Conservation (phyloP, 2,797 vertebrate genomes). For the Diplodus puntazzo region DNA sequence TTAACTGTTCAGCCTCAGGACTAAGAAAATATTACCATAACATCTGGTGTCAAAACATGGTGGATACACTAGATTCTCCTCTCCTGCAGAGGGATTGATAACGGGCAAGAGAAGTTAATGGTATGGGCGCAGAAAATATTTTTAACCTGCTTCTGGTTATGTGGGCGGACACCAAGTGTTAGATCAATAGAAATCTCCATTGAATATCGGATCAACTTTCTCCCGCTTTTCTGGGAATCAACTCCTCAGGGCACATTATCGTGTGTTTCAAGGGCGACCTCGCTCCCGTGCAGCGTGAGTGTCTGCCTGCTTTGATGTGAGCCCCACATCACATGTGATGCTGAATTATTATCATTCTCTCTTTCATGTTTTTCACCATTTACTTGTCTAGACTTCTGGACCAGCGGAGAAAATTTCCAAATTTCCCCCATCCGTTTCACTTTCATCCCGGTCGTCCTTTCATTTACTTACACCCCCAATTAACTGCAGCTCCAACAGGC, state of each 20-base stretch:
- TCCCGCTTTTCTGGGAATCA: conserved; percentile 50
- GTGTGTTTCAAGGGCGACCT: conserved; percentile 48
- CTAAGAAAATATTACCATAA: conserved; percentile 67
- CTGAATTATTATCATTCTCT: conserved; percentile 38
- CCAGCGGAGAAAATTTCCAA: conserved; percentile 41
- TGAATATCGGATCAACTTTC: conserved; percentile 54
- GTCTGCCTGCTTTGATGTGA: conserved; percentile 60
- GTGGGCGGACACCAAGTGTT: conserved; percentile 21
- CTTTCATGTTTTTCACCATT: conserved; percentile 47
- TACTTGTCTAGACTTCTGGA: conserved; percentile 57
- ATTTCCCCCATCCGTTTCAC: conserved; percentile 40
- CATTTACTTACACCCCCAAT: conserved; percentile 50
- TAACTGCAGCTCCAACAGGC: conserved; percentile 40
- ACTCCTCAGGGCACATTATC: conserved; percentile 55
- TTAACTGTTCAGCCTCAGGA: conserved; percentile 54
- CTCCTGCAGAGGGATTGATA: conserved; percentile 5
- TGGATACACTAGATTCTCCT: conserved; percentile 37
- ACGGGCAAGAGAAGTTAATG: conserved; percentile 16
- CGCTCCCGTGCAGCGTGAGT: conserved; percentile 20
- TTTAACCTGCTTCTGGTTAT: conserved; percentile 44
- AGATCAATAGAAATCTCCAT: conserved; percentile 62
- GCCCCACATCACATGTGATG: conserved; percentile 33
- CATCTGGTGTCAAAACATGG: conserved; percentile 66
- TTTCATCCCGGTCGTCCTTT: conserved; percentile 61
- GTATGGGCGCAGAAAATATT: conserved; percentile 36